These are phyloP conservation scores for Prietella phreatophila DNA, from an alignment of 2,113 vertebrate species.

Conservation along the genomic window DNA sequence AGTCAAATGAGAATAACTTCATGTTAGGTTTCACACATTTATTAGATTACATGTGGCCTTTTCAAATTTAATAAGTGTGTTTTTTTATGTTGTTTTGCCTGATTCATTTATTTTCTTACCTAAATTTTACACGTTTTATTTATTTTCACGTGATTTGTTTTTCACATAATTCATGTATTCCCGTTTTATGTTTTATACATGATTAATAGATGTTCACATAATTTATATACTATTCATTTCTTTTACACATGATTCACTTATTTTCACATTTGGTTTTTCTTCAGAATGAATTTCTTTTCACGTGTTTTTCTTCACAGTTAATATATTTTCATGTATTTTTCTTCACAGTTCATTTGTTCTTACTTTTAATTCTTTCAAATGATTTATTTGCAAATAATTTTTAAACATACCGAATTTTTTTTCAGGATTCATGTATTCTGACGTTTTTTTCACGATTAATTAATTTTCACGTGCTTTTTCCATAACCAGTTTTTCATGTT, in stretches of 20 bases:
- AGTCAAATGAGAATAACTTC: neutral
- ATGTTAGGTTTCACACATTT: neutral
- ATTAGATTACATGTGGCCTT: neutral
- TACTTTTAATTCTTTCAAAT: neutral
- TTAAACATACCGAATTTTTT: no score
- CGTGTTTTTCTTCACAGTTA: neutral
- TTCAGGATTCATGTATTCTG: no score
- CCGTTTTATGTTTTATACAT: neutral
- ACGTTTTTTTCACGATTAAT: no score
- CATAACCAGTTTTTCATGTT: no score
- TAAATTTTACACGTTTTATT: neutral
- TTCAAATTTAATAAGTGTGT: neutral
- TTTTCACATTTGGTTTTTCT: neutral
- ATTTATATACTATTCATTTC: neutral
- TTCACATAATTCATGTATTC: neutral
- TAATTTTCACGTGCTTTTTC: no score
- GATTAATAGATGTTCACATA: neutral
- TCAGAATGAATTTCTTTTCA: neutral
- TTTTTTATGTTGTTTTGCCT: neutral
- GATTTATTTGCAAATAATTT: neutral
- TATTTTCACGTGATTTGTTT: neutral
- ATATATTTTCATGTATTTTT: neutral
- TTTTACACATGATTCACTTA: neutral
- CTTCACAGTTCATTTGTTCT: neutral
- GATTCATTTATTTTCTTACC: neutral